Percentiles rank a stretch among this genome's conserved stretches.
Evolutionary conservation across 30 jellyfish, hydroid and myxozoan genomes (phyloP).

Genomic region (Haliclystus octoradiatus): DNA sequence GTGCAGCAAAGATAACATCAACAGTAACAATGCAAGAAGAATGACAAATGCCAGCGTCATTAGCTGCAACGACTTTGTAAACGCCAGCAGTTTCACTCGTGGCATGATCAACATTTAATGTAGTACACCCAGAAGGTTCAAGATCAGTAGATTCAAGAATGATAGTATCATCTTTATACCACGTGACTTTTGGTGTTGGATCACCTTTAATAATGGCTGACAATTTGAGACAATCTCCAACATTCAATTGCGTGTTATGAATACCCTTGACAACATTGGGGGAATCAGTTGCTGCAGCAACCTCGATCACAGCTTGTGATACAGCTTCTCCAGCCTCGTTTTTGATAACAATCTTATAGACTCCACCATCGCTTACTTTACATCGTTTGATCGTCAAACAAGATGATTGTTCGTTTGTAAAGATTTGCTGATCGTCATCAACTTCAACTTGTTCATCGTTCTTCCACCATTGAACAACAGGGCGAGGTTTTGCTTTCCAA

Average conservation of each 20-base stretch:
- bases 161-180: slow-evolving; percentile 59
- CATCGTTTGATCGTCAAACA: slow-evolving; percentile 18
- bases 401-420: slow-evolving; percentile 6
- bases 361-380: slow-evolving; percentile 39
- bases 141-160: background rate
- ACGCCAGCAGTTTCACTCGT: slow-evolving; percentile 41
- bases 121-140: slow-evolving; percentile 14
- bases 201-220: slow-evolving; percentile 49
- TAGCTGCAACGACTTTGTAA: slow-evolving; percentile 74
- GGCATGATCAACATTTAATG: slow-evolving; percentile 32
- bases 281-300: slow-evolving; percentile 30
- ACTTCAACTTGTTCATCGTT: slow-evolving; percentile 24
- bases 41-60: slow-evolving; percentile 60
- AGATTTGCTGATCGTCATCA: slow-evolving; percentile 1
- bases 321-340: slow-evolving; percentile 67
- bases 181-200: slow-evolving; percentile 74
- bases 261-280: slow-evolving; percentile 36
- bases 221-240: slow-evolving; percentile 37
- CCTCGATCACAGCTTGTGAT: slow-evolving; percentile 46
- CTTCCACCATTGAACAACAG: slow-evolving; percentile 71
- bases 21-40: slow-evolving; percentile 54
- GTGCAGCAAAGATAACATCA: slow-evolving; percentile 62
- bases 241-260: slow-evolving; percentile 26
- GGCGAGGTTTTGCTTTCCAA: slow-evolving; percentile 69
- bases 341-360: slow-evolving; percentile 53